A percentile compares a stretch with the other conserved stretches of the same genome.
Evolutionary conservation across 2,888 invertebrate genomes (phyloP).

Genomic region (Epirrita christyi): DNA sequence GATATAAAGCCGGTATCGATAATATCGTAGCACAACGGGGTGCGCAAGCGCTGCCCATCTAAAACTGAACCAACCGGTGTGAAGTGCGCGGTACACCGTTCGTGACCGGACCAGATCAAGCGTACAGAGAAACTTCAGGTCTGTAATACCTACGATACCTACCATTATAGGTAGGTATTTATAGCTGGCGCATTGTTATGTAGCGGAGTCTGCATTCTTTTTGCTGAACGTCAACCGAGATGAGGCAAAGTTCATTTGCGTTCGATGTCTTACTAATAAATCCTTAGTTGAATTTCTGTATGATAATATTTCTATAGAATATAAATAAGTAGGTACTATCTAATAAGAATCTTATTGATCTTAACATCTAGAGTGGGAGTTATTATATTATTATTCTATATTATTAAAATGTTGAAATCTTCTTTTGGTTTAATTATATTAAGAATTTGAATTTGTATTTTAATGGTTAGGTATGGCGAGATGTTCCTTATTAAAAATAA

Average conservation of each 20-base stretch:
- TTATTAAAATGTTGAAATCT: too few species aligned
- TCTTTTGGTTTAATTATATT: too few species aligned
- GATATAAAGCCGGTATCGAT: slow-evolving; percentile 56
- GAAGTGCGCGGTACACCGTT: slow-evolving; percentile 58
- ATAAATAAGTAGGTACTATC: too few species aligned
- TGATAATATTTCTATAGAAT: too few species aligned
- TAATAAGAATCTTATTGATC: too few species aligned
- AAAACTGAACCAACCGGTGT: slow-evolving; percentile 80
- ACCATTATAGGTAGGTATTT: slow-evolving; percentile 31
- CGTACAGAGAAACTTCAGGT: slow-evolving; percentile 41
- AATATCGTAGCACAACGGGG: slow-evolving; percentile 41
- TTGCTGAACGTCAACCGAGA: slow-evolving; percentile 35
- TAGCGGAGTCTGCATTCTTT: slow-evolving; percentile 39
- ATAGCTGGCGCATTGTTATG: slow-evolving; percentile 44
- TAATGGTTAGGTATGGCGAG: too few species aligned
- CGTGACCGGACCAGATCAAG: slow-evolving; percentile 59
- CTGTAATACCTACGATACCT: slow-evolving; percentile 22
- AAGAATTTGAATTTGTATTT: too few species aligned
- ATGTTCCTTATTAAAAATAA: too few species aligned
- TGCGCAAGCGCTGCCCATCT: slow-evolving; percentile 71
- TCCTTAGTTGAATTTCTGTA: too few species aligned
- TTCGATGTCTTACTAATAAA: background rate
- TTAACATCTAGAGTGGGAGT: too few species aligned
- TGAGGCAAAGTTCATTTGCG: slow-evolving; percentile 28
- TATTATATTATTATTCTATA: too few species aligned